Conservation (phyloP, 2,888 invertebrate genomes). For the Nomada ferruginata region DNA sequence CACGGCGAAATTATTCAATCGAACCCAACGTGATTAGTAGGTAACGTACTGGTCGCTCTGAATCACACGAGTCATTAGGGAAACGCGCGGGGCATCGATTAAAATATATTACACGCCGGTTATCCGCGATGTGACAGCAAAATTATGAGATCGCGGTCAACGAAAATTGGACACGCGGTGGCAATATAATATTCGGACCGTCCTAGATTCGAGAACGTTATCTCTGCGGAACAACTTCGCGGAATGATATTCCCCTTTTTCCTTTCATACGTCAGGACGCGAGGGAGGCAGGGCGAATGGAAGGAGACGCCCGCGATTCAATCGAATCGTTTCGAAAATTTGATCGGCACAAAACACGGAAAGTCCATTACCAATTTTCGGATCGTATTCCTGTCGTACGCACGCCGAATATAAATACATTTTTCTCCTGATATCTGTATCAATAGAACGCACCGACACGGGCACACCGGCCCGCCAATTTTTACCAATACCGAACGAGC, state of each 20-base stretch:
- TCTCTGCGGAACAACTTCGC: constrained; percentile 16
- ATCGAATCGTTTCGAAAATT: constrained; percentile 53
- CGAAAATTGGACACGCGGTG: constrained; percentile 14
- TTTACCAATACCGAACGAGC: constrained; percentile 19
- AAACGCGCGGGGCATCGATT: constrained; percentile 59
- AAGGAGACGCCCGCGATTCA: constrained; percentile 27
- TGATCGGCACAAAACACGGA: constrained; percentile 73
- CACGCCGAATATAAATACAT: constrained; percentile 64
- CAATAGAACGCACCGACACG: constrained; percentile 55
- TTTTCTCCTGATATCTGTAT: constrained; percentile 63
- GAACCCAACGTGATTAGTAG: constrained; percentile 46
- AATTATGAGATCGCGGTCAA: constrained; percentile 39
- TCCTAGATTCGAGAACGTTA: constrained; percentile 20
- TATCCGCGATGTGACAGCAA: constrained; percentile 41
- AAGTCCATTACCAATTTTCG: constrained; percentile 80
- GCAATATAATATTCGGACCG: constrained; percentile 21
- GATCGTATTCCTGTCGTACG: constrained; percentile 60
- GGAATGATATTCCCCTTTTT: constrained; percentile 24
- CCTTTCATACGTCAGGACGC: constrained; percentile 11
- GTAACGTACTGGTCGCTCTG: constrained; percentile 24
- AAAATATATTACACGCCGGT: constrained; percentile 50
- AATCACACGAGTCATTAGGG: constrained; percentile 54
- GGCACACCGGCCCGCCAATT: constrained; percentile 37
- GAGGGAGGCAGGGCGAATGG: neutral
- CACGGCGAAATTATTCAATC: constrained; percentile 28